Evolutionary conservation across 1,140 invertebrate genomes (phyloP), one percentile per base, ranked within the genome.

Genomic region (Coenobita brevimanus): DNA sequence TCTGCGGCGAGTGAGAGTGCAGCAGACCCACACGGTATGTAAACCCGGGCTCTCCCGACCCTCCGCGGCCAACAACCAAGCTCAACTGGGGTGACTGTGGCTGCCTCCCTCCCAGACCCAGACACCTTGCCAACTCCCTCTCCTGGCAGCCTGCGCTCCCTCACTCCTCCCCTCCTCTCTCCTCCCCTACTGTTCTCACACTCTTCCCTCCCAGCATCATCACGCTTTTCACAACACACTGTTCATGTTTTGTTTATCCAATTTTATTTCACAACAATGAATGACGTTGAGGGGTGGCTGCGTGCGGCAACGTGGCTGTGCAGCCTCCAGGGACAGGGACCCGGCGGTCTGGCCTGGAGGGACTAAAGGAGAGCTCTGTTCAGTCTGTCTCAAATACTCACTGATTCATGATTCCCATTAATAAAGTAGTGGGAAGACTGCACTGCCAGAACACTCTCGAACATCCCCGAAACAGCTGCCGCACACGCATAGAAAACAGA

Each of bases 81-180:
- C 82, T 76, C 82, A 73, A 84, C 82, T 84, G 82, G 67, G 67
- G 67, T 57, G 27, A 30, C 78, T 64, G 81, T 36, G 62, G 24
- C 41, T 3, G 76, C 24, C 60, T 21, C 62, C 71, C 69, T 21
- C 36, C 30, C 82, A 30, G 82, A 84, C 82, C 82, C 82, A 76
- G 76, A 79, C 76, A 80, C 84, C 75, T 38, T 79, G 76, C 76
- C 75, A 87, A 87, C 76, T 87, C 83, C 73, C 75, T 79, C 76
- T 80, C 84, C n/a, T 41, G 27, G 15, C 30, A 24, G 17, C 1
- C 54, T 41, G n/a, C 36, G 41, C 2, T 67, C n/a, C 75, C 21
- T 24, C 38, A n/a, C 41, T 15, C 38, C 6, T 76, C 24, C 41
- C 41, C 57, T 33, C 27, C 60, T 21, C 41, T 41, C 76, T 43